Base-by-base conservation (phyloP, 35 echinoderm and acorn worm genomes). In the Apostichopus japonicus region DNA sequence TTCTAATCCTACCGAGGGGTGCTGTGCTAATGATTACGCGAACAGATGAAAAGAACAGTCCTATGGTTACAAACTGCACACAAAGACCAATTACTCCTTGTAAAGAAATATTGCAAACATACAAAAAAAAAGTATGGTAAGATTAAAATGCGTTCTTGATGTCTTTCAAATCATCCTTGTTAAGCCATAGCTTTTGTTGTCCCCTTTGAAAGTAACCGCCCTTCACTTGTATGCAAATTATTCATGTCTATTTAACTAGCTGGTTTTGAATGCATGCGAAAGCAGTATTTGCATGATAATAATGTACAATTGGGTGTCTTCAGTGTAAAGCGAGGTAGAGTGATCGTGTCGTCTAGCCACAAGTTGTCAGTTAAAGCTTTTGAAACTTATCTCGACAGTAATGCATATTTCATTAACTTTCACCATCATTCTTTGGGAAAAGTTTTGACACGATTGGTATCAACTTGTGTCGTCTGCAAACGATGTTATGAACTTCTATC, bases 261-360 rank as follows among this genome's bases (percentile, higher is more conserved):
- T 84, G 81, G 81, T 84, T 84, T 84, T 84, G 81, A 84, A 84
- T 84, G 54, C 56, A 84, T 53, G 81, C 23, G 71, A 75, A 75
- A 75, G 71, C 71, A 75, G 71, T 84, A 84, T 84, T 84, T 84
- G 81, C 81, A 84, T 84, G 81, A 84, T 57, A 84, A 59, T 54
- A 84, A 75, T 75, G 71, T 75, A n/a, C 71, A 75, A 75, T 23
- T 67, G 63, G 71, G 71, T 75, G 71, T 75, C 71, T 19, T 75
- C 71, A 7, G 71, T 75, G 71, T 23, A 75, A 75, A 75, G n/a
- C 13, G 71, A 75, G 71, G 71, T 75, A 75, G 71, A n/a, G 22
- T 75, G 71, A 19, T 23, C 71, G 71, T 75, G 17, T 6, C 7
- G 17, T 75, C 17, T 75, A 19, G 15, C 6, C 71, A 19, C 33